Evolutionary conservation across 2,113 vertebrate genomes (phyloP).

Genomic region (Pachypanchax playfairii): DNA sequence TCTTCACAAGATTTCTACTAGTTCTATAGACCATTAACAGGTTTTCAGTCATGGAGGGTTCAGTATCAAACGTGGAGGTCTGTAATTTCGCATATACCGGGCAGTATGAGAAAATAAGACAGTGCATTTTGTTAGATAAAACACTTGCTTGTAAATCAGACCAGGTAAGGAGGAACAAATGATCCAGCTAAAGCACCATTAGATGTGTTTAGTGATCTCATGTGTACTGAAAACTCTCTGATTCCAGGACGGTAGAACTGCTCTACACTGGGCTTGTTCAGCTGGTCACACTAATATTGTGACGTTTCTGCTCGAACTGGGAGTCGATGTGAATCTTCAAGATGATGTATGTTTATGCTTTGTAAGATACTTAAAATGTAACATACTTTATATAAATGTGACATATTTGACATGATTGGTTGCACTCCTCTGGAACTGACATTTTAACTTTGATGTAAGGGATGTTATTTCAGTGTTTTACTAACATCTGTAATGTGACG

Average conservation of each 20-base stretch:
- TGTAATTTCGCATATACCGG: slow-evolving; percentile 91
- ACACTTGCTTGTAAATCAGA: slow-evolving; percentile 85
- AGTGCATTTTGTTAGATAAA: slow-evolving; percentile 82
- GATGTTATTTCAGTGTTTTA: neutral
- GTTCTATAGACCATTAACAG: neutral
- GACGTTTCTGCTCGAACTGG: slow-evolving; percentile 86
- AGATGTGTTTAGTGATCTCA: neutral
- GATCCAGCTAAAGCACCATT: neutral
- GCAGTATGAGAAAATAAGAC: slow-evolving; percentile 85
- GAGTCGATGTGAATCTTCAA: slow-evolving; percentile 87
- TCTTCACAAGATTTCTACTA: rapidly evolving
- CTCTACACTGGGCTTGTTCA: slow-evolving; percentile 95
- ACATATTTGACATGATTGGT: neutral
- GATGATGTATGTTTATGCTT: slow-evolving; percentile 84
- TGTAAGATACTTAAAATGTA: neutral
- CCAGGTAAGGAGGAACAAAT: slow-evolving; percentile 84
- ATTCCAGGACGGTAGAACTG: slow-evolving; percentile 87
- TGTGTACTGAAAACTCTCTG: neutral
- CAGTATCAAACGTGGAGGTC: slow-evolving; percentile 87
- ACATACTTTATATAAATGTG: neutral
- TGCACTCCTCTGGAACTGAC: neutral
- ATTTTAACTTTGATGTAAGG: neutral
- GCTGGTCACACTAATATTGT: slow-evolving; percentile 90
- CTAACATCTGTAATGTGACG: neutral
- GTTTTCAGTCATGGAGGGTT: slow-evolving; percentile 77